Evolutionary conservation across 1,140 invertebrate genomes (phyloP).

Genomic region (Ooceraea biroi): DNA sequence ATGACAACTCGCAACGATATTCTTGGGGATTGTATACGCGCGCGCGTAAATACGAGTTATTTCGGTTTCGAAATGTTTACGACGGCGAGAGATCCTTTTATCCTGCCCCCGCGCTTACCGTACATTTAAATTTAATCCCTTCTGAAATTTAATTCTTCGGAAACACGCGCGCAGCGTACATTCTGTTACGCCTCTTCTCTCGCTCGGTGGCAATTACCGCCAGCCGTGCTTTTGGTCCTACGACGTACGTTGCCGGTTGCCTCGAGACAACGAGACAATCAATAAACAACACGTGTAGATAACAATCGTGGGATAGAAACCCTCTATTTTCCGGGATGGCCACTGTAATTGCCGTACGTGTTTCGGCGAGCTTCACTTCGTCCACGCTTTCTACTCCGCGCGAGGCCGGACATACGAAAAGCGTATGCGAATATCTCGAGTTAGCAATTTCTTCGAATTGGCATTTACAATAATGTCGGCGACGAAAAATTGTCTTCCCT

Average conservation of each 20-base stretch:
- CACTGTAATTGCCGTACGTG: constrained; percentile 81
- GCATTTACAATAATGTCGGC: background rate
- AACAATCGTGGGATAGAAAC: constrained; percentile 83
- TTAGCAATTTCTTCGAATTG: constrained; percentile 23
- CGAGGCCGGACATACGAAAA: constrained; percentile 14
- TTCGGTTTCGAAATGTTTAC: constrained; percentile 29
- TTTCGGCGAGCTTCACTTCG: constrained; percentile 72
- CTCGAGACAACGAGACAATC: constrained; percentile 83
- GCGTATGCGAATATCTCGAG: constrained; percentile 42
- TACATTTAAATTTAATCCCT: constrained; percentile 62
- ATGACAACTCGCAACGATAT: constrained; percentile 11
- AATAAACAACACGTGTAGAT: constrained; percentile 86
- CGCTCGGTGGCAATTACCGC: constrained; percentile 77
- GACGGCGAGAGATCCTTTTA: constrained; percentile 32
- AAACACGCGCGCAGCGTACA: constrained; percentile 61
- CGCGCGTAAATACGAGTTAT: constrained; percentile 19
- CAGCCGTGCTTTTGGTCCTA: constrained; percentile 79
- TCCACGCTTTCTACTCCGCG: constrained; percentile 51
- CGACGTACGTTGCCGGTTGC: constrained; percentile 73
- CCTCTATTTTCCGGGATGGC: constrained; percentile 79
- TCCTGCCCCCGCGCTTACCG: constrained; percentile 2
- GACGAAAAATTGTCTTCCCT: background rate
- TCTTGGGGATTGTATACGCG: background rate
- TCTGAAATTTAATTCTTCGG: constrained; percentile 67
- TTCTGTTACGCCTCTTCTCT: constrained; percentile 65